These are phyloP conservation scores for Myopa testacea DNA, from an alignment of 2,888 invertebrate genomes.

Conservation along the genomic window DNA sequence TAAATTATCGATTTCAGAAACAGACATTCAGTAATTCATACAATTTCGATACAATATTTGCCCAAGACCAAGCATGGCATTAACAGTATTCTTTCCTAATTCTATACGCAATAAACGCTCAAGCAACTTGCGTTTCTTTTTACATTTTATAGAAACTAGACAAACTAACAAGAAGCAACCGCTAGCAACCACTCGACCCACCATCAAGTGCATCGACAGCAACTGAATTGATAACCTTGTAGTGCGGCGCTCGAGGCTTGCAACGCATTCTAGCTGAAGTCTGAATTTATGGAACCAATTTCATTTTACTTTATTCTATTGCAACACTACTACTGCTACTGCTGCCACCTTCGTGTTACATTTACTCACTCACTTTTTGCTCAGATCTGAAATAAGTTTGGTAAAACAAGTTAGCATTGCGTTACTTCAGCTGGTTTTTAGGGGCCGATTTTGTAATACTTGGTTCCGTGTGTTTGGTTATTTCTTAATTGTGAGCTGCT, in stretches of 20 bases:
- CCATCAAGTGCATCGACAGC: neutral
- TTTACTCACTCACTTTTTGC: neutral
- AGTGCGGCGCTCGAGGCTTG: neutral
- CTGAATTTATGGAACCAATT: neutral
- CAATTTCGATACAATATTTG: too few species aligned
- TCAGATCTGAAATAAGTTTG: neutral
- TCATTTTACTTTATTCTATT: neutral
- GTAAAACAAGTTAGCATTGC: neutral
- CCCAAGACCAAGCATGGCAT: too few species aligned
- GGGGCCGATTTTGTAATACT: neutral
- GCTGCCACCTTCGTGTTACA: neutral
- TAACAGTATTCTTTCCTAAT: neutral
- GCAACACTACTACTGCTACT: neutral
- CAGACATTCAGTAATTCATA: too few species aligned
- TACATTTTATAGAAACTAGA: too few species aligned
- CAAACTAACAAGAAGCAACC: neutral
- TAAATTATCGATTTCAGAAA: too few species aligned
- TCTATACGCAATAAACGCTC: too few species aligned
- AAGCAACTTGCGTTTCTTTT: too few species aligned
- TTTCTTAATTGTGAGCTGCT: too few species aligned
- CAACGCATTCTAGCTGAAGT: neutral
- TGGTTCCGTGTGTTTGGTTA: too few species aligned
- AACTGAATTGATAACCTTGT: slow-evolving; percentile 6
- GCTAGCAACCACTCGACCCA: neutral
- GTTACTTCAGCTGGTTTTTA: neutral